These are phyloP conservation scores for Pseudopleuronectes americanus DNA, from an alignment of 2,797 vertebrate species.

Conservation along the genomic window DNA sequence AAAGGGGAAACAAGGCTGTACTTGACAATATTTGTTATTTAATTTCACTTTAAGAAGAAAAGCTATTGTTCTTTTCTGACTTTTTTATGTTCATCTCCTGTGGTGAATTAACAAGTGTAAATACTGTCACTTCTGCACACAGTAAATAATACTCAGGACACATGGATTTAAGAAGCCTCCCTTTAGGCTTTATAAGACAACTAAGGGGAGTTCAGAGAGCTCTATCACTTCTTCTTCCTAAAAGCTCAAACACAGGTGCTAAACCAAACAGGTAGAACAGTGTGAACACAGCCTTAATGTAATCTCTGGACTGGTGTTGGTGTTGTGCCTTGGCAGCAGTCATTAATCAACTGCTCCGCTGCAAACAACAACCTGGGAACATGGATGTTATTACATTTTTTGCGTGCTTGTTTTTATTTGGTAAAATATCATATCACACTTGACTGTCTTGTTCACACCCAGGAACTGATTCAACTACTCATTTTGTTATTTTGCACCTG, in stretches of 20 bases:
- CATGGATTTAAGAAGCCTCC: not conserved
- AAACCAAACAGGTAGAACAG: constrained; percentile 22
- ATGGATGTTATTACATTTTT: constrained; percentile 43
- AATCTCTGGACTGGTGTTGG: constrained; percentile 47
- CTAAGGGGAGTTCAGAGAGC: constrained; percentile 1
- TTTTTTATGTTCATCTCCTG: not conserved
- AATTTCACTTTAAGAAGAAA: too few relatives aligned
- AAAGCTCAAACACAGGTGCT: constrained; percentile 19
- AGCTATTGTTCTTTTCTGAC: too few relatives aligned
- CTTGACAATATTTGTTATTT: too few relatives aligned
- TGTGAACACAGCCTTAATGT: constrained; percentile 39
- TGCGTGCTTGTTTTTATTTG: constrained; percentile 23
- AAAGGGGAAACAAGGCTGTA: too few relatives aligned
- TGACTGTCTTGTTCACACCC: constrained; percentile 39
- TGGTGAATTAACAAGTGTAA: too few relatives aligned
- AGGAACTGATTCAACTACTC: constrained; percentile 6
- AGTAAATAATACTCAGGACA: not conserved
- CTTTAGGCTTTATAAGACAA: not conserved
- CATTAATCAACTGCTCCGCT: constrained; percentile 53
- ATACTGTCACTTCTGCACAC: not conserved
- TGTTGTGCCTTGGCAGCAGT: constrained; percentile 54
- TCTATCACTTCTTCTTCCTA: not conserved
- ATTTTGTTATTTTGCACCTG: constrained; percentile 2
- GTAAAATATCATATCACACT: constrained; percentile 24
- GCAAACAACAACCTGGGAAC: constrained; percentile 26